Percentiles rank a stretch among this genome's conserved stretches.
Evolutionary conservation across 2,113 vertebrate genomes (phyloP).

Genomic region (Gallinago jamesoni): DNA sequence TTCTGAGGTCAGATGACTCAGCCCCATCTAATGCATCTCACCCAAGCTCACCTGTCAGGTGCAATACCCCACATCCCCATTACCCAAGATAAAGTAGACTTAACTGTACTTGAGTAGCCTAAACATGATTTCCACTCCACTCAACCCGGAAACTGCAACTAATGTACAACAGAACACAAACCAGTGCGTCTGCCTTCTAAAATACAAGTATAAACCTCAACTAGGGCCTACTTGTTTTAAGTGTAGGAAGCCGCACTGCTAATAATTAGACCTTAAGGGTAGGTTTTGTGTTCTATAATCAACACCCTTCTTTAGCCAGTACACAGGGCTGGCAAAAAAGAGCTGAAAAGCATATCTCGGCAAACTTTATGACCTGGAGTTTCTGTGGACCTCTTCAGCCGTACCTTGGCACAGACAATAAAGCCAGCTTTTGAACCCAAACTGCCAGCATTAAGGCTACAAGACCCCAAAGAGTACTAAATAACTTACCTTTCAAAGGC

Average conservation of each 20-base stretch:
- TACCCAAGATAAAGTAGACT: neutral
- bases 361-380: neutral
- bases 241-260: neutral
- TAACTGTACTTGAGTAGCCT: neutral
- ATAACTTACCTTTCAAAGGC: constrained; percentile 85
- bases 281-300: neutral
- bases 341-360: neutral
- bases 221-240: neutral
- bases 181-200: neutral
- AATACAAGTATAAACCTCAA: neutral
- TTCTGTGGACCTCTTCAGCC: neutral
- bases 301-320: neutral
- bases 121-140: neutral
- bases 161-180: neutral
- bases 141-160: neutral
- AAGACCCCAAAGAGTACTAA: neutral
- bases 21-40: neutral
- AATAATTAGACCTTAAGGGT: neutral
- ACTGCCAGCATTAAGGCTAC: neutral
- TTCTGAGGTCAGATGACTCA: neutral
- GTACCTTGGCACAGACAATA: neutral
- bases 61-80: neutral
- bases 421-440: neutral
- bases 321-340: neutral
- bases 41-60: neutral